Evolutionary conservation across 2,113 vertebrate species (phyloP), one percentile per base, ranked within the genome.

Genomic region (Centropus bengalensis): DNA sequence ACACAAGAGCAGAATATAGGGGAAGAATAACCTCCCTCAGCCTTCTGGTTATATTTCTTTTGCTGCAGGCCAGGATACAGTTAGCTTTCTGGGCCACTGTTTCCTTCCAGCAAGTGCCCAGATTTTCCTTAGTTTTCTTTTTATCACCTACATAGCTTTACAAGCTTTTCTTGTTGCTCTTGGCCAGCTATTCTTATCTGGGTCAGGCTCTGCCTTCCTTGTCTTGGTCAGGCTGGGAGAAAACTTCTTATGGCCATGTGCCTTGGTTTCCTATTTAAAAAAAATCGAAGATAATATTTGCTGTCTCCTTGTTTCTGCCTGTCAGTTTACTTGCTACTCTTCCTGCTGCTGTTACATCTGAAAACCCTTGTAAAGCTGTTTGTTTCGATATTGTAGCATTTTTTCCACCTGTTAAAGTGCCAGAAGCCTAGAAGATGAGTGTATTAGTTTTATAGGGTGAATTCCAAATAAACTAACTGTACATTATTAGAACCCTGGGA

Each of bases 401-500:
- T 88, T 52, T 80, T 58, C 74, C 0, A 0, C 19, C 4, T 32
- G 0, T 78, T 85, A 42, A 86, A 68, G n/a, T 49, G 60, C 22
- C 44, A 78, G 71, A 60, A 40, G 40, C 44, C 73, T 54, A 55
- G 86, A 81, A 86, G 12, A 67, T 28, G 59, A 83, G 11, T 80
- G 42, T 6, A 52, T 93, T 78, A 89, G 21, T 80, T 95, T 93
- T 78, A 75, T 10, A 12, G 42, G 38, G 54, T 23, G 21, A 59
- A 71, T 81, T 86, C 33, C 27, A 82, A 92, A 89, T 68, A 75
- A 94, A 81, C 15, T 27, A 67, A 52, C 38, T 85, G 44, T 33
- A 55, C n/a, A 10, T 62, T 91, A 26, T 83, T 91, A 76, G 79
- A 68, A 88, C 12, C 20, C 28, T 63, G 45, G 36, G 20, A 51